Evolutionary conservation across 2,888 invertebrate genomes (phyloP).

Genomic region (Drosophila colorata): DNA sequence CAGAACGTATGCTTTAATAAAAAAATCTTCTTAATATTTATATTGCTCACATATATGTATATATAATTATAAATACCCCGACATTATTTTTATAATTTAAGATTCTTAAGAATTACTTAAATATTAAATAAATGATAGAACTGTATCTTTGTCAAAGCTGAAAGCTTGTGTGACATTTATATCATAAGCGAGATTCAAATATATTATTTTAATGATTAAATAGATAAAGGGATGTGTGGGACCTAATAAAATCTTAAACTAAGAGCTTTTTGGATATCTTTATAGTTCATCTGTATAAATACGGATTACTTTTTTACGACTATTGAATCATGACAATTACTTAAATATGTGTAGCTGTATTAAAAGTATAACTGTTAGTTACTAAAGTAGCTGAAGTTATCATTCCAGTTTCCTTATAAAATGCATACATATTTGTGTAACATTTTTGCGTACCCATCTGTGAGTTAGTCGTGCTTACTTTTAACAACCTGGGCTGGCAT

Average conservation of each 20-base stretch:
- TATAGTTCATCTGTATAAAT: neutral
- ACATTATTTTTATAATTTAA: no score
- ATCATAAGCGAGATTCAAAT: no score
- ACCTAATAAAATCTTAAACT: neutral
- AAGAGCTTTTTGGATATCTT: no score
- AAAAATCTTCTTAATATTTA: no score
- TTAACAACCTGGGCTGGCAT: constrained; percentile 46
- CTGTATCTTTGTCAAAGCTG: no score
- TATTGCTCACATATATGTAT: no score
- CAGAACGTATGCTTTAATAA: no score
- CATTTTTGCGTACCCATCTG: constrained; percentile 26
- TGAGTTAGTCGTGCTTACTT: constrained; percentile 34
- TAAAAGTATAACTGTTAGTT: neutral
- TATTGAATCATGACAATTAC: constrained; percentile 8
- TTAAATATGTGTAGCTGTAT: neutral
- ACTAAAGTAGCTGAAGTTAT: neutral
- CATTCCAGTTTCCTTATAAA: neutral
- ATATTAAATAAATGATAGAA: no score
- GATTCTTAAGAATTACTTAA: no score
- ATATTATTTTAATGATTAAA: no score
- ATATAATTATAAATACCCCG: no score
- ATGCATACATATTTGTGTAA: constrained; percentile 1
- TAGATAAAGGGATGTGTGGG: neutral
- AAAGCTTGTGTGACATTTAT: no score
- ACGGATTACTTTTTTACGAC: neutral